phyloP scores from a whole-genome alignment of 2,113 vertebrate genomes.

The Lamprotornis superbus region DNA sequence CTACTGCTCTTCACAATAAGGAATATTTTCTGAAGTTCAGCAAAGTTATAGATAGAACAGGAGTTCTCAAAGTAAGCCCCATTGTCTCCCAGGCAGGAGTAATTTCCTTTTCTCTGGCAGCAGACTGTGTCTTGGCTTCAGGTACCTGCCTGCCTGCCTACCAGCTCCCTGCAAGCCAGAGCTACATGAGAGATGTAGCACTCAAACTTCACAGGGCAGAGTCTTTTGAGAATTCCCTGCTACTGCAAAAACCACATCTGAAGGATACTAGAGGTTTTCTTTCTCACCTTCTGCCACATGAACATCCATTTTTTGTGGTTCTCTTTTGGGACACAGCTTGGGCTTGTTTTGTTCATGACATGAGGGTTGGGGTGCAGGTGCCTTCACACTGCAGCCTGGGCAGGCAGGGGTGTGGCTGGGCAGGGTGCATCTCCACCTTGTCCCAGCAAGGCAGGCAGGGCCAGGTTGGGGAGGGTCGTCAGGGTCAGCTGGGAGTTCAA shows the following conservation, averaged over 20 bases:
- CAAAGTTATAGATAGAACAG: not conserved
- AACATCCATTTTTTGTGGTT: not conserved
- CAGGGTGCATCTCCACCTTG: not conserved
- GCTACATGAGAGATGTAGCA: not conserved
- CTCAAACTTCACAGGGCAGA: not conserved
- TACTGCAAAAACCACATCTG: not conserved
- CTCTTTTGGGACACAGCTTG: not conserved
- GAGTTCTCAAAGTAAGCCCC: not conserved
- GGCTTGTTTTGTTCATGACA: not conserved
- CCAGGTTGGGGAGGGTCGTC: rapidly evolving
- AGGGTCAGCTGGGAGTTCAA: not conserved
- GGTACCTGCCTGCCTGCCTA: not conserved
- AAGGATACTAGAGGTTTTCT: not conserved
- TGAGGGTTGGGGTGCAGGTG: not conserved
- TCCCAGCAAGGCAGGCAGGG: not conserved
- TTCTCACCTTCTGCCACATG: not conserved
- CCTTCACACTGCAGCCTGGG: rapidly evolving
- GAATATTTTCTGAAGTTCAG: not conserved
- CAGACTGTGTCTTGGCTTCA: not conserved
- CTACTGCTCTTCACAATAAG: not conserved
- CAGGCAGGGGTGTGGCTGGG: not conserved
- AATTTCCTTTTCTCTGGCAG: not conserved
- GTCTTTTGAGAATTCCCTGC: not conserved
- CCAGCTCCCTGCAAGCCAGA: not conserved
- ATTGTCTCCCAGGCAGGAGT: not conserved